Conservation (phyloP, 2,113 vertebrate species). For the Phasianus colchicus region DNA sequence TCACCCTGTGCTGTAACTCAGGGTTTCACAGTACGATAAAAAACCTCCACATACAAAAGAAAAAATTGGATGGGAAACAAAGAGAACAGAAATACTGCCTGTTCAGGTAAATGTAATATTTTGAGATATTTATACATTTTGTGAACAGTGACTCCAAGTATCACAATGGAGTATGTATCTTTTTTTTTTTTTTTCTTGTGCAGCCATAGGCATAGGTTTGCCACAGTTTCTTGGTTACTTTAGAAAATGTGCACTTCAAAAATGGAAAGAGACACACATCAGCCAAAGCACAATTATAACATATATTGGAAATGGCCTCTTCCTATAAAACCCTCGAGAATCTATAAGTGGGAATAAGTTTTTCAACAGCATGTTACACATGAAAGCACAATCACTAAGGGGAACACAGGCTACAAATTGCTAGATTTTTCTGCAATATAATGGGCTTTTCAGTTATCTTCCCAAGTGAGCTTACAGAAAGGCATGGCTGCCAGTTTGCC, state of each 20-base stretch:
- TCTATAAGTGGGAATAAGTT: not conserved
- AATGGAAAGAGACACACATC: not conserved
- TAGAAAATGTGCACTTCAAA: not conserved
- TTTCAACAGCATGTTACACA: not conserved
- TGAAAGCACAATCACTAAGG: not conserved
- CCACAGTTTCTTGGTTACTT: not conserved
- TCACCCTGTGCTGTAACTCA: not conserved
- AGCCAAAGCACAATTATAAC: not conserved
- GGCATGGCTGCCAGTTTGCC: slow-evolving; percentile 11
- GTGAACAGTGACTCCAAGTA: not conserved
- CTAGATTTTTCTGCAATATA: not conserved
- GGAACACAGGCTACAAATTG: not conserved
- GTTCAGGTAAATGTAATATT: not conserved
- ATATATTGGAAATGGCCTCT: not conserved
- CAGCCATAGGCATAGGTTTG: not conserved
- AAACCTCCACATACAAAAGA: not conserved
- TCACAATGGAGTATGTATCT: not conserved
- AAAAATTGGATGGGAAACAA: not conserved
- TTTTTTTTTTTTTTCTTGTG: not conserved
- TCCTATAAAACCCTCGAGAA: not conserved
- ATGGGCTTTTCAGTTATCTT: not conserved
- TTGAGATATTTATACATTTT: not conserved
- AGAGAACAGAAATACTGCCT: not conserved
- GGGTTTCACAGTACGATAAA: not conserved
- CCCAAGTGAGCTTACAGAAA: not conserved